Base-by-base conservation (phyloP, 2,888 invertebrate genomes). In the Stenchaetothrips biformis region DNA sequence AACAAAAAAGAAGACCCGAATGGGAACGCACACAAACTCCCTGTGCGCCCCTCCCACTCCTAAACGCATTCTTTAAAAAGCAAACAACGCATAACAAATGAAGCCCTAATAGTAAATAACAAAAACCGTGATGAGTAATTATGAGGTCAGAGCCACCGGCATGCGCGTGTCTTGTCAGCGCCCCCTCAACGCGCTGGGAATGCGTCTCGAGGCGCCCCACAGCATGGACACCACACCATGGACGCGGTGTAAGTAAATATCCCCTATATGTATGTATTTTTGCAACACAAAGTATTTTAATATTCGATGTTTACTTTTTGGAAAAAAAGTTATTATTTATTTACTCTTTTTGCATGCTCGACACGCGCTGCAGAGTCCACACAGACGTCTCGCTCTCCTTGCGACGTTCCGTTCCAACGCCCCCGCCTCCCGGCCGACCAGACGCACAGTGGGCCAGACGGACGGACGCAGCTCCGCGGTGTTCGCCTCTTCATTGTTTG, bases 51-150 rank as follows among this genome's bases (percentile, higher is more conserved):
- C 59, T 6, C 13, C 59, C 59, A 6, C 59, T 59, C 59, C 18
- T 18, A 59, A 18, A 18, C 67, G 53, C 53, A 13, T 16, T 74
- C 67, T 7, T 25, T 74, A 9, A 21, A 74, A 8, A 25, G 67
- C 25, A 74, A 74, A 74, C 67, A 74, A 25, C 67, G 67, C 67
- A 74, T 74, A 74, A 74, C 67, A 74, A 74, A 74, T 74, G 67
- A 21, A 74, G 7, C 1, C 67, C 67, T n/a, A 74, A 53, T 53
- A 53, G 53, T 53, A 18, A 53, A n/a, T 25, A 74, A 74, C 8
- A 74, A 74, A 74, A 74, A 59, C 59, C 0, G 67, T 74, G 25
- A 74, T 74, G 67, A 74, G 67, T 74, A 25, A 74, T 74, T 74
- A 74, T 7, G 21, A 74, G 67, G 53, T 53, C 53, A 13, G 2